Evolutionary conservation across 2,797 vertebrate genomes (phyloP), one percentile per base, ranked within the genome.

Genomic region (Synanceia verrucosa): DNA sequence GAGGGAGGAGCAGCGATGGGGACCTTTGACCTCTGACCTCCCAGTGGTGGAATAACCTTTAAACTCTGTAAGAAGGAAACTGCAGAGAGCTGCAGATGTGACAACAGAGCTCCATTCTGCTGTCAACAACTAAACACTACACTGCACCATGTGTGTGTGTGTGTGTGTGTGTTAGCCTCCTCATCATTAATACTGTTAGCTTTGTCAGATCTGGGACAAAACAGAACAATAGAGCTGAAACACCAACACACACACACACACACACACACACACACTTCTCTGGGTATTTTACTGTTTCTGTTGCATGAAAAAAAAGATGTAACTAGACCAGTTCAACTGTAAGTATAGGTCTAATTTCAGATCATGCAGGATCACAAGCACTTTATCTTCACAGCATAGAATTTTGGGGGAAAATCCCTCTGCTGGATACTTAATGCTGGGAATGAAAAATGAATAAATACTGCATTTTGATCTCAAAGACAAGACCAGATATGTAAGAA

Each of bases 161-260:
- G 12, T 39, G 37, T 59, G 50, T 67, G 65, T 80, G 50, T 58
- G 41, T 73, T 72, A 56, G 76, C 41, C 55, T 72, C 79, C 67
- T 86, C 47, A 80, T 89, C 83, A 90, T 90, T 87, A 86, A 73
- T 82, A 77, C 11, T 57, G 73, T 82, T 81, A 65, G 62, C n/a
- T 72, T 80, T 88, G 89, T 89, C 89, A 87, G 65, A 89, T 88
- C 80, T 88, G 72, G 89, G 86, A 71, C 87, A 84, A 83, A 76
- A 84, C 73, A 71, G 84, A 89, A 89, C 87, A 90, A 88, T 90
- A 67, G 85, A 79, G 64, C 28, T 65, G 47, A 78, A 84, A 71
- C 61, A 70, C 46, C 5, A 66, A 57, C 65, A 70, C 57, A 75
- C 67, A 74, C 64, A 61, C 34, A 65, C 18, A 56, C 9, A 29